These are phyloP conservation scores for Eristalis arbustorum DNA, from an alignment of 2,888 invertebrate species.

Conservation along the genomic window DNA sequence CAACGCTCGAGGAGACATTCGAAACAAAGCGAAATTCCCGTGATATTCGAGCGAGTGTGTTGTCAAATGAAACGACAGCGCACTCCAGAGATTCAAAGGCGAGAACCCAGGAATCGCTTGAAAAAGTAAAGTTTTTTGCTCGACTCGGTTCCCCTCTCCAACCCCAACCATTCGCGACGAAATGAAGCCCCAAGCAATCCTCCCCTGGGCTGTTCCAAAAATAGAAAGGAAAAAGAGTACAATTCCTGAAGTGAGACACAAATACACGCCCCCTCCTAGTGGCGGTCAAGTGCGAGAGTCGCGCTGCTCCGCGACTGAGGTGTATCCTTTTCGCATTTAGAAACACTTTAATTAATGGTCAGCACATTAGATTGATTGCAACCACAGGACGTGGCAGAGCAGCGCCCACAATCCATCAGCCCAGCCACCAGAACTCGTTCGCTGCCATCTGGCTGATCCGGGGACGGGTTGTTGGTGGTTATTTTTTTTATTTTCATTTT, in stretches of 20 bases:
- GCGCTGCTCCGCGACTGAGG: neutral
- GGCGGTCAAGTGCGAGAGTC: neutral
- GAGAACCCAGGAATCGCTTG: neutral
- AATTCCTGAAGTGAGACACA: neutral
- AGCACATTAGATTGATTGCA: constrained; percentile 40
- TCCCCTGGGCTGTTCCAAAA: neutral
- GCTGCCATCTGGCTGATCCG: constrained; percentile 2
- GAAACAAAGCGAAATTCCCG: neutral
- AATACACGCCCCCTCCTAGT: neutral
- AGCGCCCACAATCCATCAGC: neutral
- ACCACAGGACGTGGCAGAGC: neutral
- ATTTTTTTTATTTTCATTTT: constrained; percentile 20
- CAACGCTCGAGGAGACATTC: neutral
- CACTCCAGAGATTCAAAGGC: neutral
- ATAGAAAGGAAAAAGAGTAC: neutral
- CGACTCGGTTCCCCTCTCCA: neutral
- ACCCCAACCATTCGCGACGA: neutral
- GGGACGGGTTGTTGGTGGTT: constrained; percentile 19
- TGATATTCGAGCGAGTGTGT: neutral
- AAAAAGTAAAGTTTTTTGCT: neutral
- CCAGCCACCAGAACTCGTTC: too few relatives aligned
- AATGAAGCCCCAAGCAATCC: neutral
- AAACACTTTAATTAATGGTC: constrained; percentile 48
- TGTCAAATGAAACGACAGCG: neutral
- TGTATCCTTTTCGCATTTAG: constrained; percentile 21